Evolutionary conservation across 1,140 invertebrate species (phyloP).

Genomic region (Drosophila hydei): DNA sequence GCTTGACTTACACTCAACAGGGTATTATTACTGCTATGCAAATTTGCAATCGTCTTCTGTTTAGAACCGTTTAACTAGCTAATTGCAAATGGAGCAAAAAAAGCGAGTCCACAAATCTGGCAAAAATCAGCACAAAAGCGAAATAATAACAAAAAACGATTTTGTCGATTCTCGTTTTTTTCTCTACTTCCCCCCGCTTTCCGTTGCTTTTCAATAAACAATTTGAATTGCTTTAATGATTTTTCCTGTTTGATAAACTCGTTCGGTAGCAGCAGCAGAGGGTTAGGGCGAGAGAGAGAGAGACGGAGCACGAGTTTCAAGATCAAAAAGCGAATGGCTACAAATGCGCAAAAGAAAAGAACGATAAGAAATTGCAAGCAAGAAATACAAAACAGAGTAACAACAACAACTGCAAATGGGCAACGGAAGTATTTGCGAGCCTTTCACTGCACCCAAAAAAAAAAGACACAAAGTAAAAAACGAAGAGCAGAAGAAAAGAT

Average conservation of each 20-base stretch:
- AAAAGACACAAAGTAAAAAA: neutral
- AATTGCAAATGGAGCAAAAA: slow-evolving; percentile 46
- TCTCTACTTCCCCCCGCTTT: neutral
- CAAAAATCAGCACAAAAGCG: slow-evolving; percentile 34
- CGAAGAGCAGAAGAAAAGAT: slow-evolving; percentile 25
- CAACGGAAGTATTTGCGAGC: slow-evolving; percentile 55
- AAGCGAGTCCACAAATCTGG: slow-evolving; percentile 54
- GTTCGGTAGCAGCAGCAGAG: slow-evolving; percentile 48
- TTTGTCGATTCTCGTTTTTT: slow-evolving; percentile 48
- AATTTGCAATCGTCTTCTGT: slow-evolving; percentile 2
- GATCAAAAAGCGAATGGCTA: slow-evolving; percentile 74
- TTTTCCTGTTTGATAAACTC: slow-evolving; percentile 72
- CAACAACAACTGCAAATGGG: slow-evolving; percentile 47
- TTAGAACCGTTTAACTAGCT: slow-evolving; percentile 32
- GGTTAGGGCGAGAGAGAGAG: neutral
- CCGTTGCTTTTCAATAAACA: slow-evolving; percentile 57
- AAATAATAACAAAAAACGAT: slow-evolving; percentile 34
- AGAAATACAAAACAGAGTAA: slow-evolving; percentile 34
- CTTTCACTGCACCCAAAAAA: slow-evolving; percentile 61
- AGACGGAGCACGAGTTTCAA: slow-evolving; percentile 52
- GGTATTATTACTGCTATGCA: neutral
- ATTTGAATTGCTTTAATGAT: slow-evolving; percentile 72
- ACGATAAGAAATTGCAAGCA: slow-evolving; percentile 66
- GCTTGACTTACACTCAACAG: neutral
- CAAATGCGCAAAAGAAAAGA: slow-evolving; percentile 24